Base-by-base conservation (phyloP, 2,113 vertebrate genomes). In the Laterallus jamaicensis region DNA sequence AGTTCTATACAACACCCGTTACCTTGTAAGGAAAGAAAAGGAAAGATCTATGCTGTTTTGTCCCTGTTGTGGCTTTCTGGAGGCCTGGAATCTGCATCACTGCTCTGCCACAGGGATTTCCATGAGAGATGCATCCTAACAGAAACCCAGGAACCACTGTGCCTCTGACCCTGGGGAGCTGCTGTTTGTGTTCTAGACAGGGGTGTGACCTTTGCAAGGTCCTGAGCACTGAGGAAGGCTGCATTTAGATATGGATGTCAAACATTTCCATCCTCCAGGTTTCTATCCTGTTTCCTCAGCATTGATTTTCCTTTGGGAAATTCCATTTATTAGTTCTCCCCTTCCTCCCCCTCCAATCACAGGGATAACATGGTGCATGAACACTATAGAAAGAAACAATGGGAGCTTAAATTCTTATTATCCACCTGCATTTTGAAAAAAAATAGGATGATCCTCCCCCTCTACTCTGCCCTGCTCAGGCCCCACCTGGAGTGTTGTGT, bases 51-150 rank as follows among this genome's bases (percentile, higher is more conserved):
- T 32, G 40, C 25, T 69, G 22, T 21, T 60, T 82, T 70, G 9
- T 50, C 44, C 39, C 49, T 37, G 0, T 29, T n/a, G 22, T 0
- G 0, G 40, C 19, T 59, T 37, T 71, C 22, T 35, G 76, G 49
- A 29, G 22, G 9, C 25, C 2, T 40, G 63, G 28, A 84, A 73
- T 55, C 47, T 63, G 32, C 26, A 25, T 29, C 3, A 0, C 2
- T 19, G 26, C 52, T 52, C 55, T 49, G 59, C 32, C 49, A 5
- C 12, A 39, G 10, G 24, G 31, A 49, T 71, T 75, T 55, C 49
- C 49, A 21, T 63, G 9, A 71, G 52, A 40, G 44, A 85, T 12
- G 19, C 11, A 3, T 15, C 28, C n/a, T 63, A 37, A 74, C 20
- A 21, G 74, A 86, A 78, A 22, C 32, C 13, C n/a, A 81, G 59